Conservation (phyloP, 2,888 invertebrate genomes). For the Tipula vernalis region DNA sequence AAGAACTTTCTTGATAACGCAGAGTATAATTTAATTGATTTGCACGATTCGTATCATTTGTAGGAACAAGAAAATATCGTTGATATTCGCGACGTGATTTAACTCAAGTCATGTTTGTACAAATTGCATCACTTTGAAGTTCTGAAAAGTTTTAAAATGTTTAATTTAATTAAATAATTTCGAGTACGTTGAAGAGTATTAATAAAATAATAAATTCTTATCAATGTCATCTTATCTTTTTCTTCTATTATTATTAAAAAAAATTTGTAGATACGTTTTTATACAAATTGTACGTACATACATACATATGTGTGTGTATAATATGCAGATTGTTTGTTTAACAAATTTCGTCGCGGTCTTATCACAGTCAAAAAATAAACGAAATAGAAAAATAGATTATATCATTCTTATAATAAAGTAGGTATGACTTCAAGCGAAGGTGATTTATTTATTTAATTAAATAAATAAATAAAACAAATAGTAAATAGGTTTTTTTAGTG, state of each 20-base stretch:
- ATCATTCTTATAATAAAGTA: not conserved
- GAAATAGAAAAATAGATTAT: not conserved
- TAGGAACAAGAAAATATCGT: too few species aligned
- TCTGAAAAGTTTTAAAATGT: not conserved
- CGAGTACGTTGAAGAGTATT: not conserved
- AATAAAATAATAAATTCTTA: not conserved
- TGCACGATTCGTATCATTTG: too few species aligned
- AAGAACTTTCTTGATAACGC: too few species aligned
- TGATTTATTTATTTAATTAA: not conserved
- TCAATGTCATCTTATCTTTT: not conserved
- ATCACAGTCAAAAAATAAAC: not conserved
- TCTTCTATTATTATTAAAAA: not conserved
- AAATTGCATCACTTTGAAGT: not conserved
- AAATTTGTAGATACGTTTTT: too few species aligned
- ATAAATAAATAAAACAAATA: not conserved
- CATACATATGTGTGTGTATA: not conserved
- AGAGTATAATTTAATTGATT: too few species aligned
- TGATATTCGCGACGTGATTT: not conserved
- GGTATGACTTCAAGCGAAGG: not conserved
- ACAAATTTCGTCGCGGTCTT: not conserved
- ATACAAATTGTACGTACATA: too few species aligned
- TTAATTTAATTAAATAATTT: not conserved
- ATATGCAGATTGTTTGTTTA: not conserved
- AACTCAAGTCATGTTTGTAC: not conserved
- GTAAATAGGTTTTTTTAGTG: not conserved